Percentiles rank a stretch among this genome's conserved stretches.
phyloP scores from a whole-genome alignment of 2,888 invertebrate genomes.

The Plebejus melissa region DNA sequence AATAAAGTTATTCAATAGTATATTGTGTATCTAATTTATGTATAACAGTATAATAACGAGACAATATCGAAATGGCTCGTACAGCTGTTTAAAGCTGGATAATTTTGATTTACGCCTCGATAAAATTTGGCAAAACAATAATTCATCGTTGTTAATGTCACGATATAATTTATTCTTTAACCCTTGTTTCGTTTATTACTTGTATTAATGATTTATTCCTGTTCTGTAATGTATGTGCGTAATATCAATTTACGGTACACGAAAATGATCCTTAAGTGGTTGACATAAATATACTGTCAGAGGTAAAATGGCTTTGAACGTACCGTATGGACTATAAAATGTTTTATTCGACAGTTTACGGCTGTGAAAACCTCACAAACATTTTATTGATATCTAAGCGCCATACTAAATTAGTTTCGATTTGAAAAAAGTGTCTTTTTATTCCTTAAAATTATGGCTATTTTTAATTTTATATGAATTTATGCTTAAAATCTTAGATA shows the following conservation, averaged over 20 bases:
- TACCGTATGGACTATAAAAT: conserved; percentile 62
- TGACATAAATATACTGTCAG: not conserved
- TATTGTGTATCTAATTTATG: not conserved
- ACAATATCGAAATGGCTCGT: not conserved
- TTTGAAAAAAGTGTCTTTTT: conserved; percentile 25
- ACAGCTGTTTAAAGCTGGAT: conserved; percentile 32
- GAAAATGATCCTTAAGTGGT: not conserved
- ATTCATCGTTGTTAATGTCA: conserved; percentile 63
- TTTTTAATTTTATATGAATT: not conserved
- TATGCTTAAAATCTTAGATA: too few relatives aligned
- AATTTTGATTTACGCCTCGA: conserved; percentile 42
- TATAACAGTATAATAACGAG: not conserved
- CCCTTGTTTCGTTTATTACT: conserved; percentile 60
- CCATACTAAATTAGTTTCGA: conserved; percentile 41
- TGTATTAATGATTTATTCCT: conserved; percentile 70
- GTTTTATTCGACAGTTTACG: conserved; percentile 70
- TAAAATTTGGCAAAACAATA: conserved; percentile 64
- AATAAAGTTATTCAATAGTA: too few relatives aligned
- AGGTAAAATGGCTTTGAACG: not conserved
- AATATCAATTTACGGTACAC: not conserved
- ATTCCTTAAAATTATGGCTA: not conserved
- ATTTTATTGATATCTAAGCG: conserved; percentile 70
- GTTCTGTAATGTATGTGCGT: conserved; percentile 66
- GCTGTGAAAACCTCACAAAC: conserved; percentile 61
- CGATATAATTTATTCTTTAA: conserved; percentile 64